phyloP scores from a whole-genome alignment of 1,140 invertebrate genomes.

The Coptotermes formosanus region DNA sequence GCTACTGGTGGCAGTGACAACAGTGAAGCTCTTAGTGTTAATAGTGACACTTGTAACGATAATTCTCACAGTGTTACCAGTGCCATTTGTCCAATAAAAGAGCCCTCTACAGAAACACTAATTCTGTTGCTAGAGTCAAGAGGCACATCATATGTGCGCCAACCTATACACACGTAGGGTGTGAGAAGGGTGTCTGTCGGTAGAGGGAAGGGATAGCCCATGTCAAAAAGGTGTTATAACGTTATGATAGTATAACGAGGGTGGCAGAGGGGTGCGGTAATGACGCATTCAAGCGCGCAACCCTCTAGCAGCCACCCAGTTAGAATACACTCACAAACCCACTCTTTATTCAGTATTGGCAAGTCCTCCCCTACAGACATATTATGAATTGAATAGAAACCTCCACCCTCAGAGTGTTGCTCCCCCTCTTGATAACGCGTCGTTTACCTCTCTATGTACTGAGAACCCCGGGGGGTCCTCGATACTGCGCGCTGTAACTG shows the following conservation, averaged over 20 bases:
- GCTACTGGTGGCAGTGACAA: too few relatives aligned
- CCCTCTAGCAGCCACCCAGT: conserved; percentile 11
- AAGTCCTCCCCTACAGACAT: conserved; percentile 4
- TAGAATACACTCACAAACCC: conserved; percentile 11
- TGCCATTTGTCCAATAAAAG: too few relatives aligned
- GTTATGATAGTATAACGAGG: conserved; percentile 12
- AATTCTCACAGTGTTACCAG: too few relatives aligned
- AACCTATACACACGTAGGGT: not conserved
- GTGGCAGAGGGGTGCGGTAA: not conserved
- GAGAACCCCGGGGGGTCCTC: not conserved
- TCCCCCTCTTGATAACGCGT: conserved; percentile 3
- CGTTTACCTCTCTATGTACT: not conserved
- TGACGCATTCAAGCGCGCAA: conserved; percentile 16
- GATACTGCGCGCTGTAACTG: conserved; percentile 7
- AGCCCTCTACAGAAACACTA: too few relatives aligned
- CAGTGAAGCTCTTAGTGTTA: too few relatives aligned
- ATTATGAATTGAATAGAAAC: conserved; percentile 17
- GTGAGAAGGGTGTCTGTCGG: not conserved
- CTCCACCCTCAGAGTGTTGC: not conserved
- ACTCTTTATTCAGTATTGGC: conserved; percentile 18
- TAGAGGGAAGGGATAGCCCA: not conserved
- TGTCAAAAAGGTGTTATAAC: conserved; percentile 19
- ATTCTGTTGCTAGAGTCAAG: not conserved
- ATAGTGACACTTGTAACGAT: too few relatives aligned
- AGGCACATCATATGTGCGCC: not conserved